Evolutionary conservation across 1,140 invertebrate species (phyloP).

Genomic region (Dendroctonus ponderosae): DNA sequence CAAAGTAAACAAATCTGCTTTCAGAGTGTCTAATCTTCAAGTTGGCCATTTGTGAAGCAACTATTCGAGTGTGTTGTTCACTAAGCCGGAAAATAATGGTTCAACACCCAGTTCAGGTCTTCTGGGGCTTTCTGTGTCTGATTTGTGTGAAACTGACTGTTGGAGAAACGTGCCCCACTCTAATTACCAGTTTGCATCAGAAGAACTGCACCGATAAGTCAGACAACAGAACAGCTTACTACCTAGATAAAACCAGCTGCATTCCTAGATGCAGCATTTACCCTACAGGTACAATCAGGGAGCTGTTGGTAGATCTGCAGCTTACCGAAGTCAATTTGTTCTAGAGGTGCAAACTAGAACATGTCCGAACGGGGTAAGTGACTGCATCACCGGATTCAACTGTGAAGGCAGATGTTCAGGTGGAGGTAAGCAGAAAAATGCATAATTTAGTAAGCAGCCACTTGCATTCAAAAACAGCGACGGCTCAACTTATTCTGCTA

Average conservation of each 20-base stretch:
- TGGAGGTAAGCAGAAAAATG: neutral
- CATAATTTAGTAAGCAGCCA: neutral
- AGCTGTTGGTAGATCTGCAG: neutral
- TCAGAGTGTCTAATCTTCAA: no score
- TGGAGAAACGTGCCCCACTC: slow-evolving; percentile 8
- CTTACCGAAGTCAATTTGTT: neutral
- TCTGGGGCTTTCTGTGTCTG: neutral
- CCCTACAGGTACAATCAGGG: slow-evolving; percentile 14
- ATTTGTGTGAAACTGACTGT: neutral
- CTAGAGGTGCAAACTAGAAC: neutral
- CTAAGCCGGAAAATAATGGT: no score
- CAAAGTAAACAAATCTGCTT: no score
- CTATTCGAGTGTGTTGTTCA: no score
- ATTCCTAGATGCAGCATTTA: slow-evolving; percentile 26
- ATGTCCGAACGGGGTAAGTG: slow-evolving; percentile 1
- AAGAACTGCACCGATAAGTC: slow-evolving; percentile 26
- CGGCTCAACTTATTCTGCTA: neutral
- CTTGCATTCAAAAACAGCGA: neutral
- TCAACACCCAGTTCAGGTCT: no score
- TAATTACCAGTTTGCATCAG: slow-evolving; percentile 23
- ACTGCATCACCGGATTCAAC: slow-evolving; percentile 16
- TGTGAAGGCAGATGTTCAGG: slow-evolving; percentile 23
- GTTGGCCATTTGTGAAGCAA: no score
- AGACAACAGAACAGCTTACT: slow-evolving; percentile 9
- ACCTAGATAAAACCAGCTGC: slow-evolving; percentile 18